phyloP scores from a whole-genome alignment of 2,888 invertebrate genomes.

The Selenia dentaria region DNA sequence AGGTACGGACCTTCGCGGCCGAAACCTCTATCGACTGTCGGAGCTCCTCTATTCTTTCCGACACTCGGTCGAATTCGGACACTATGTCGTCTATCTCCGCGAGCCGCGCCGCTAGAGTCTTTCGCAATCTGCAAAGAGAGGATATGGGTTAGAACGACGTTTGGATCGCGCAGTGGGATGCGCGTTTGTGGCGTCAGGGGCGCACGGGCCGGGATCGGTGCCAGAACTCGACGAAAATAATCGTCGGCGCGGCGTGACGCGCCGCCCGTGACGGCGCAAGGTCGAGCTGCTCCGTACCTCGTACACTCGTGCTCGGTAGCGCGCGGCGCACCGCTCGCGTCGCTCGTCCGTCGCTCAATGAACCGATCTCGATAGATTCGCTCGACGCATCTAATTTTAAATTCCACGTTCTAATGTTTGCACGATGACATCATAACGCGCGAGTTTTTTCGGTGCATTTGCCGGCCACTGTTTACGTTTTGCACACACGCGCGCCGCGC shows the following conservation, averaged over 20 bases:
- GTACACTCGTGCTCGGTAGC: slow-evolving; percentile 76
- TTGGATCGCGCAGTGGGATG: slow-evolving; percentile 47
- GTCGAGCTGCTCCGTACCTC: slow-evolving; percentile 68
- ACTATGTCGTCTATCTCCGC: slow-evolving; percentile 90
- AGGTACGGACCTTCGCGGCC: slow-evolving; percentile 86
- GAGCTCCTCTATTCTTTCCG: slow-evolving; percentile 88
- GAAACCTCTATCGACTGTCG: slow-evolving; percentile 88
- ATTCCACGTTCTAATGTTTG: slow-evolving; percentile 75
- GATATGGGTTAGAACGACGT: slow-evolving; percentile 49
- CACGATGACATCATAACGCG: slow-evolving; percentile 78
- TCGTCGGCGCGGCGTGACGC: slow-evolving; percentile 73
- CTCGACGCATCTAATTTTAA: slow-evolving; percentile 76
- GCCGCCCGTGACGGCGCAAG: slow-evolving; percentile 74
- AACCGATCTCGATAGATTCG: slow-evolving; percentile 68
- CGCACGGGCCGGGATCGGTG: slow-evolving; percentile 61
- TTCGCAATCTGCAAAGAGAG: slow-evolving; percentile 89
- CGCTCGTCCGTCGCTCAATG: slow-evolving; percentile 82
- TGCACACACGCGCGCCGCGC: slow-evolving; percentile 59
- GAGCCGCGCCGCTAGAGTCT: slow-evolving; percentile 90
- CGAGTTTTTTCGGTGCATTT: slow-evolving; percentile 73
- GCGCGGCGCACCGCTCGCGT: slow-evolving; percentile 78
- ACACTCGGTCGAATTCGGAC: slow-evolving; percentile 89
- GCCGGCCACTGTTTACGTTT: slow-evolving; percentile 75
- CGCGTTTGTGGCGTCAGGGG: slow-evolving; percentile 52
- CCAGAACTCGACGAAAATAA: slow-evolving; percentile 81